Conservation (phyloP, 2,888 invertebrate species). For the Polylopha cassiicola region DNA sequence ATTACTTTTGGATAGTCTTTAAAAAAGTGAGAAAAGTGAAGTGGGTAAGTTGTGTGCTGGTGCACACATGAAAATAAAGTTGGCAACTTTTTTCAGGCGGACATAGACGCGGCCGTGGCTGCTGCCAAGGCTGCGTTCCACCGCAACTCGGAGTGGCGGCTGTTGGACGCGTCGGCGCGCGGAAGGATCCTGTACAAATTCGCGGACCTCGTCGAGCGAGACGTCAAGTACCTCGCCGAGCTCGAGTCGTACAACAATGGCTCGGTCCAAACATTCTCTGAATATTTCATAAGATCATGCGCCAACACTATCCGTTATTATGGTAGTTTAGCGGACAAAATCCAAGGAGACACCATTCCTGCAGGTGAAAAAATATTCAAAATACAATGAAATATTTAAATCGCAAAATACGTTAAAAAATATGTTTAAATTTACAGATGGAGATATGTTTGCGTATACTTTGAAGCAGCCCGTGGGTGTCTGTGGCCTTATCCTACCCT, state of each 20-base stretch:
- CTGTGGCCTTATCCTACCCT: conserved; percentile 91
- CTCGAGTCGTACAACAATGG: conserved; percentile 91
- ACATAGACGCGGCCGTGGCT: conserved; percentile 84
- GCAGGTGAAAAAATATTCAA: conserved; percentile 37
- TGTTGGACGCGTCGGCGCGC: conserved; percentile 87
- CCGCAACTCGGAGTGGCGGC: conserved; percentile 84
- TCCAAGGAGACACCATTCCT: conserved; percentile 85
- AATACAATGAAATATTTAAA: background rate
- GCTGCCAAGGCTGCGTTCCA: conserved; percentile 86
- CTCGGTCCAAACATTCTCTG: too few species aligned
- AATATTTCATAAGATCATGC: conserved; percentile 68
- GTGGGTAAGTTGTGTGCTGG: too few species aligned
- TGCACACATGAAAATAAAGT: too few species aligned
- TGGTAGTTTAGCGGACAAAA: conserved; percentile 93
- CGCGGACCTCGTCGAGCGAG: conserved; percentile 87
- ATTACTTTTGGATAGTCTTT: too few species aligned
- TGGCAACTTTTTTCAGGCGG: conserved; percentile 60
- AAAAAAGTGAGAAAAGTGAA: too few species aligned
- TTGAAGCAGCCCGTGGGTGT: too few species aligned
- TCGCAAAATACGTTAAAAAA: too few species aligned
- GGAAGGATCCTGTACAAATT: conserved; percentile 84
- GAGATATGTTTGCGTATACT: too few species aligned
- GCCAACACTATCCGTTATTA: conserved; percentile 81
- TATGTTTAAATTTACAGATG: conserved; percentile 68
- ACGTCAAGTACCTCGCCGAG: conserved; percentile 84